Base-by-base conservation (phyloP, 2,113 vertebrate species). In the Polypterus senegalus region DNA sequence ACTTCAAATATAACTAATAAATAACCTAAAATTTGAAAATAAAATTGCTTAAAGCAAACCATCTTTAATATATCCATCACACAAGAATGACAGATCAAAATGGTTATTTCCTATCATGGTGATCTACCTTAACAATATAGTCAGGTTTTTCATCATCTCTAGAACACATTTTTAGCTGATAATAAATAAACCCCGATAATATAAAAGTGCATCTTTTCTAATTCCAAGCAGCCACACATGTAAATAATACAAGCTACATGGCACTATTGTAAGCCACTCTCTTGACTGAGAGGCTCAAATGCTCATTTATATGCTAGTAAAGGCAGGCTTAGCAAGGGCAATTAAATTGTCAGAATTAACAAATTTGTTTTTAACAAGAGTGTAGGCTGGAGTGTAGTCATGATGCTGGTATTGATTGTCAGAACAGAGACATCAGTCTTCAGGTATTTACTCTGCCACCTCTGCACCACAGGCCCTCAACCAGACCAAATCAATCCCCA, bases 311-410 rank as follows among this genome's bases (percentile, higher is more conserved):
- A 79, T 67, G 68, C 79, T 65, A 78, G 69, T 72, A 54, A 46
- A 78, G 71, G 86, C 88, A 83, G 82, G 83, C 81, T 84, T 81
- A 86, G 87, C 83, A 83, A 79, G 81, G 78, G 86, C 93, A 94
- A 98, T 98, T 97, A 97, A 94, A 97, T 95, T 97, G 94, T 97
- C 93, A 95, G 88, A 96, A 95, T 96, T 95, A 92, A 93, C 93
- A 91, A 94, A 96, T 97, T 90, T 90, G 91, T 92, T 97, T 95
- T 93, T 92, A 95, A 94, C 91, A 89, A 91, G 88, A 93, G 87
- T 77, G 78, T 89, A 91, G 92, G 90, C 90, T 88, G 85, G 82
- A 92, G 93, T 90, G 87, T 81, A 89, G 89, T 90, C 86, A 87
- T 84, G 89, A 89, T 88, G 88, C 83, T 88, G 77, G 85, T 93